Percentiles rank a stretch among this genome's conserved stretches.
Conservation (phyloP, 1,140 invertebrate genomes). For the Ladona fulva region DNA sequence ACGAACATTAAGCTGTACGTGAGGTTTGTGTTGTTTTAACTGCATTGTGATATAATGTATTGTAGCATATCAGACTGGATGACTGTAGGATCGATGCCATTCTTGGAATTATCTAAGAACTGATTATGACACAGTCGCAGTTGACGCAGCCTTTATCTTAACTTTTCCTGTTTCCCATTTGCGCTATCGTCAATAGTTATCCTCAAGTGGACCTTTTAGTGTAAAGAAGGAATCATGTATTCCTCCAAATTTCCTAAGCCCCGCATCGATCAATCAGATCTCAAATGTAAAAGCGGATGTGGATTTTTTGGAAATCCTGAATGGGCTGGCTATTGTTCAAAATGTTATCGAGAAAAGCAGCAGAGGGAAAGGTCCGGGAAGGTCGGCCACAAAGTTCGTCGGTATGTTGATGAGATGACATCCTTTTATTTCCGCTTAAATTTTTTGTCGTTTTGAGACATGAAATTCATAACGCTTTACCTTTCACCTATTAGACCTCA, state of each 20-base stretch:
- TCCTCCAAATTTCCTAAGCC: constrained; percentile 60
- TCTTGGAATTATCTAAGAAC: no score
- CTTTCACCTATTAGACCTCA: constrained; percentile 11
- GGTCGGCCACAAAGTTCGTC: constrained; percentile 10
- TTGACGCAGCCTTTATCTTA: no score
- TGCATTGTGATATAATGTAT: no score
- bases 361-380: constrained; percentile 40
- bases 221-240: constrained; percentile 41
- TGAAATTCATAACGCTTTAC: constrained; percentile 21
- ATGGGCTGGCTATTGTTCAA: constrained; percentile 95
- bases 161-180: no score
- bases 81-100: no score
- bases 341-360: constrained; percentile 68
- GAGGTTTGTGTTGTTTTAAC: no score
- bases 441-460: neutral
- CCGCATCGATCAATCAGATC: constrained; percentile 70
- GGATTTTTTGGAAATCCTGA: constrained; percentile 94
- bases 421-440: neutral
- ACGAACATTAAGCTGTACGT: no score
- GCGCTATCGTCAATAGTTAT: no score
- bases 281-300: constrained; percentile 92
- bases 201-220: no score
- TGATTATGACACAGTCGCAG: no score
- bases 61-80: no score
- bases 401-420: constrained; percentile 22